These are phyloP conservation scores for Melanotaenia pygmaea DNA, from an alignment of 2,797 vertebrate genomes.

Conservation along the genomic window DNA sequence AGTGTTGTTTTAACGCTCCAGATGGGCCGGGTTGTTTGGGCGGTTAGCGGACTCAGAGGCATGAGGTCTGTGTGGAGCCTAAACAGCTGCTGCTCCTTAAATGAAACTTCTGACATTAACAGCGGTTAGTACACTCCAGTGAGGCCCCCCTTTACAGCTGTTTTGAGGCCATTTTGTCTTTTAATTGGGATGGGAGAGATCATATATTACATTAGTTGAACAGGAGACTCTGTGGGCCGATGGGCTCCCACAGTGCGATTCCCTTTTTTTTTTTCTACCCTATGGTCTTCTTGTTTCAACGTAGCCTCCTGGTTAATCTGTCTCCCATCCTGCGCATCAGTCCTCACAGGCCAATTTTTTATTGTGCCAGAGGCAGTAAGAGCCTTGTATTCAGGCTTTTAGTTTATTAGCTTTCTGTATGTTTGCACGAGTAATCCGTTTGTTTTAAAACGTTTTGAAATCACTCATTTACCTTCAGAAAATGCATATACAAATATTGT, in stretches of 20 bases:
- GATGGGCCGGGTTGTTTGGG: constrained; percentile 73
- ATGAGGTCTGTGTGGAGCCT: constrained; percentile 56
- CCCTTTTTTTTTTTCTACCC: constrained; percentile 51
- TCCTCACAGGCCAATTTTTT: constrained; percentile 29
- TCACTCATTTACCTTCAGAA: constrained; percentile 21
- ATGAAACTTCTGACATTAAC: constrained; percentile 84
- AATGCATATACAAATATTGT: constrained; percentile 48
- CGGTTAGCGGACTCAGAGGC: constrained; percentile 63
- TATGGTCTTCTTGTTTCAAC: constrained; percentile 50
- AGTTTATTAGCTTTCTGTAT: constrained; percentile 28
- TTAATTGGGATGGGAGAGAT: constrained; percentile 84
- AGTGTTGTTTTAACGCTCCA: constrained; percentile 64
- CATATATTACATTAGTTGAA: constrained; percentile 83
- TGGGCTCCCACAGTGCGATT: constrained; percentile 47
- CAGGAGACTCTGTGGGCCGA: constrained; percentile 67
- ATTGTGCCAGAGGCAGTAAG: constrained; percentile 21
- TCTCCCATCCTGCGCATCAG: constrained; percentile 47
- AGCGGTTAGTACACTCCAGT: constrained; percentile 80
- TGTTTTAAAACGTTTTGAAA: constrained; percentile 18
- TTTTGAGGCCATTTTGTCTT: constrained; percentile 79
- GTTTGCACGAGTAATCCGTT: constrained; percentile 7
- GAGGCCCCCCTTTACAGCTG: constrained; percentile 85
- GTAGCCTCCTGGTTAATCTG: constrained; percentile 60
- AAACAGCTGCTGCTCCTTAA: constrained; percentile 87
- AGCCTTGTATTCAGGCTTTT: constrained; percentile 11